Percentiles rank a stretch among this genome's conserved stretches.
These are phyloP conservation scores for Danionella cerebrum DNA, from an alignment of 2,113 vertebrate genomes.

Conservation along the genomic window DNA sequence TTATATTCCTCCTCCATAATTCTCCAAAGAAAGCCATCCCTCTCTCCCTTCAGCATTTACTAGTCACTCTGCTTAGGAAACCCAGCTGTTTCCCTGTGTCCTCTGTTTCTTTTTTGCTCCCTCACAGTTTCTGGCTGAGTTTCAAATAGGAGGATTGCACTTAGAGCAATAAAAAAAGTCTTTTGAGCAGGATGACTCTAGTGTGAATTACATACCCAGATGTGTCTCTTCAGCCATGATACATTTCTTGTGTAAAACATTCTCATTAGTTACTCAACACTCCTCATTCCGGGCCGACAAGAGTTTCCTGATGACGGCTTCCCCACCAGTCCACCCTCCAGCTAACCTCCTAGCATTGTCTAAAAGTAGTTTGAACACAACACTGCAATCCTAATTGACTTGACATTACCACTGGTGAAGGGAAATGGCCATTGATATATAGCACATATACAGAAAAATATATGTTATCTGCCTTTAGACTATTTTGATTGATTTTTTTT, in stretches of 20 bases:
- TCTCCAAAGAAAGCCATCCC: conserved; percentile 44
- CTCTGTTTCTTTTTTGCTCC: conserved; percentile 45
- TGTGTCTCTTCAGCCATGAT: conserved; percentile 64
- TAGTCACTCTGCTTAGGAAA: conserved; percentile 57
- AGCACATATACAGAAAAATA: too few relatives aligned
- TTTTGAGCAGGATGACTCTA: conserved; percentile 64
- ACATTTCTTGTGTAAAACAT: conserved; percentile 63
- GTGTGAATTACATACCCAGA: conserved; percentile 67
- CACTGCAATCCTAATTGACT: too few relatives aligned
- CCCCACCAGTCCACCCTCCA: conserved; percentile 55
- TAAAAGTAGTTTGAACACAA: too few relatives aligned
- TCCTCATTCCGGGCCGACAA: conserved; percentile 59
- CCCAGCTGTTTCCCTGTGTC: conserved; percentile 85
- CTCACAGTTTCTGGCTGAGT: conserved; percentile 33
- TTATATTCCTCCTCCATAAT: conserved; percentile 53
- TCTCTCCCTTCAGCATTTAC: conserved; percentile 35
- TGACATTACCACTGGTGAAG: too few relatives aligned
- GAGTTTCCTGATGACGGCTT: conserved; percentile 63
- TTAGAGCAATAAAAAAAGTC: conserved; percentile 61
- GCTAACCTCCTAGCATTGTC: conserved; percentile 66
- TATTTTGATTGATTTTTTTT: too few relatives aligned
- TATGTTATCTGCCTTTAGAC: too few relatives aligned
- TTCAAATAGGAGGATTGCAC: conserved; percentile 61
- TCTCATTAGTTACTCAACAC: conserved; percentile 66
- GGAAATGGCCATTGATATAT: too few relatives aligned